These are phyloP conservation scores for Acronicta aceris DNA, from an alignment of 2,888 invertebrate species.

Conservation along the genomic window DNA sequence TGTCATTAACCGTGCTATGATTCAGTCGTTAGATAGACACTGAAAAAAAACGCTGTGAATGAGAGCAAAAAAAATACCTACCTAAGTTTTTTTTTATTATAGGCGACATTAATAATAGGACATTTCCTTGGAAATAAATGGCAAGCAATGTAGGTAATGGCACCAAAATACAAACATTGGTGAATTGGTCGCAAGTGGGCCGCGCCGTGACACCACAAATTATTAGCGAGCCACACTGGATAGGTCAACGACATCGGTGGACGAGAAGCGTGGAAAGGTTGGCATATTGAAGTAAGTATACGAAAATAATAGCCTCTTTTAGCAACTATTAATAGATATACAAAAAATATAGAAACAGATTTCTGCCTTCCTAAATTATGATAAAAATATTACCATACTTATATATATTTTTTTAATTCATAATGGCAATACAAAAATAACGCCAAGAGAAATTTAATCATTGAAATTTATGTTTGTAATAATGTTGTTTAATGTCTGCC, in stretches of 20 bases:
- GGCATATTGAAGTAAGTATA: slow-evolving; percentile 34
- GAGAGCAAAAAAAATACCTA: not conserved
- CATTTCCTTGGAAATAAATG: slow-evolving; percentile 16
- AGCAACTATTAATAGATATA: not conserved
- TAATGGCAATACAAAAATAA: too few species aligned
- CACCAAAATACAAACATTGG: slow-evolving; percentile 27
- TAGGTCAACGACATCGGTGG: slow-evolving; percentile 53
- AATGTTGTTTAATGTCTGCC: too few species aligned
- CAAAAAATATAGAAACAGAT: slow-evolving; percentile 1
- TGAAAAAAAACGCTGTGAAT: not conserved
- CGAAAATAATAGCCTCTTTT: slow-evolving; percentile 27
- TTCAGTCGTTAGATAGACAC: too few species aligned
- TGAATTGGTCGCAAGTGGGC: slow-evolving; percentile 24
- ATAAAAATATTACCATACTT: too few species aligned
- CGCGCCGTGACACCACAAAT: slow-evolving; percentile 20
- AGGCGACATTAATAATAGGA: slow-evolving; percentile 4
- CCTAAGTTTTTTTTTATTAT: not conserved
- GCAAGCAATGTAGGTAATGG: slow-evolving; percentile 25
- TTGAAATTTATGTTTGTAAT: too few species aligned
- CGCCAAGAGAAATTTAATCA: too few species aligned
- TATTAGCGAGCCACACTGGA: slow-evolving; percentile 25
- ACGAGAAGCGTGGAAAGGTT: slow-evolving; percentile 41
- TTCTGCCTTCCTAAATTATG: too few species aligned
- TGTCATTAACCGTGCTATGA: too few species aligned
- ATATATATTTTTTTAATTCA: too few species aligned